phyloP scores from a whole-genome alignment of 2,113 vertebrate genomes.

The Elanus axillaris region DNA sequence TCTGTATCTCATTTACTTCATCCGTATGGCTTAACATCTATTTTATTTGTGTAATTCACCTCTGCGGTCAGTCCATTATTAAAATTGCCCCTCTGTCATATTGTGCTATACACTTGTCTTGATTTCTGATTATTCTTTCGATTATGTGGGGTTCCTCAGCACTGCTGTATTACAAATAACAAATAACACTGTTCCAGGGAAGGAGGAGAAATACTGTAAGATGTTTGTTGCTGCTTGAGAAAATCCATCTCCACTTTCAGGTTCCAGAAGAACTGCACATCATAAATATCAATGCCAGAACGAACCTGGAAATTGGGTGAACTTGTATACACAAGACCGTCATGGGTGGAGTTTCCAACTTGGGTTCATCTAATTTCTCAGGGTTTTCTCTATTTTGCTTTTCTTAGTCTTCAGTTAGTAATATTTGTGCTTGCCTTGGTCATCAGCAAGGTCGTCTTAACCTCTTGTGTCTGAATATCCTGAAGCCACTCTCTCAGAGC shows the following conservation, averaged over 20 bases:
- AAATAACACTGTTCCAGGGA: not conserved
- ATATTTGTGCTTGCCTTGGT: not conserved
- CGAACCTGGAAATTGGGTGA: not conserved
- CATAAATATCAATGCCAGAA: not conserved
- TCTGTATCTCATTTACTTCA: not conserved
- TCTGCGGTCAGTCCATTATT: not conserved
- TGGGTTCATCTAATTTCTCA: not conserved
- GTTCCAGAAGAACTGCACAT: not conserved
- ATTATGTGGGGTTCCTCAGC: not conserved
- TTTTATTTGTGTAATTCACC: not conserved
- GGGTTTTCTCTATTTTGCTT: not conserved
- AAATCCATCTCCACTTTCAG: not conserved
- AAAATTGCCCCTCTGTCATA: not conserved
- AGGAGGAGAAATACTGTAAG: not conserved
- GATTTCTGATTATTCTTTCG: not conserved
- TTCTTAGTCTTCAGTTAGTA: not conserved
- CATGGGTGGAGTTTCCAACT: not conserved
- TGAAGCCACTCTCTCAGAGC: not conserved
- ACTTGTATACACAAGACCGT: not conserved
- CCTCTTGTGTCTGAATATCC: not conserved
- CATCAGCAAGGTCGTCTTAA: not conserved
- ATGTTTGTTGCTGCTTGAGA: not conserved
- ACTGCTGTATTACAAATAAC: not conserved
- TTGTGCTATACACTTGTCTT: not conserved
- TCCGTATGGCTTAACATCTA: not conserved